phyloP scores from a whole-genome alignment of 53 echinoderm and acorn worm genomes.

The Mesocentrotus franciscanus region DNA sequence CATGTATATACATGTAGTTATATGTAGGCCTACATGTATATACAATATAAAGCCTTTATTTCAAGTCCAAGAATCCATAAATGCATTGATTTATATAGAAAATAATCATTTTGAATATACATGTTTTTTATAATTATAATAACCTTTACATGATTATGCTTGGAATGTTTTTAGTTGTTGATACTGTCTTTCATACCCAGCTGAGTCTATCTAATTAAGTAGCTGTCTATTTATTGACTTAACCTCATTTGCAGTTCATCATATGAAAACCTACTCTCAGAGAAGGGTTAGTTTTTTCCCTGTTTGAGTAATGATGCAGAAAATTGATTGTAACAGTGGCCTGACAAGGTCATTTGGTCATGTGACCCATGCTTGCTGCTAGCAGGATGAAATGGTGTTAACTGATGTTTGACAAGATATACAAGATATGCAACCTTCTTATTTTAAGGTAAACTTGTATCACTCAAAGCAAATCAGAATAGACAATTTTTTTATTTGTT shows the following conservation, averaged over 20 bases:
- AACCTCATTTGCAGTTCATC: constrained; percentile 9
- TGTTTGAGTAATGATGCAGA: constrained; percentile 52
- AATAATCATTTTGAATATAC: not conserved
- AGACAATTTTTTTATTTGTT: too few species aligned
- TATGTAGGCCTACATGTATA: not conserved
- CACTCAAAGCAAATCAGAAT: not conserved
- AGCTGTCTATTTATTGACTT: constrained; percentile 30
- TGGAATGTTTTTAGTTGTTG: constrained; percentile 4
- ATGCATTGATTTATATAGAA: not conserved
- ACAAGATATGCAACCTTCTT: not conserved
- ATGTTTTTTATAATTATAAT: not conserved
- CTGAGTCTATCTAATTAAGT: constrained; percentile 22
- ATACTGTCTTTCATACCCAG: not conserved
- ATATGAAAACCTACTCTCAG: not conserved
- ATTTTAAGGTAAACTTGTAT: not conserved
- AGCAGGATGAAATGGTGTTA: not conserved
- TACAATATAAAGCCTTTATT: not conserved
- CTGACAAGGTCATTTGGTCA: constrained; percentile 41
- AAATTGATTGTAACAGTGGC: constrained; percentile 57
- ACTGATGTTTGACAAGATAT: not conserved
- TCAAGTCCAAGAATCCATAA: not conserved
- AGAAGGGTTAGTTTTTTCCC: not conserved
- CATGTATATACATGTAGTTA: not conserved
- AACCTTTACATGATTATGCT: not conserved
- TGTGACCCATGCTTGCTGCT: not conserved